Percentiles rank a stretch among this genome's conserved stretches.
Evolutionary conservation across 2,113 vertebrate species (phyloP).

Genomic region (Thinocorus orbignyianus): DNA sequence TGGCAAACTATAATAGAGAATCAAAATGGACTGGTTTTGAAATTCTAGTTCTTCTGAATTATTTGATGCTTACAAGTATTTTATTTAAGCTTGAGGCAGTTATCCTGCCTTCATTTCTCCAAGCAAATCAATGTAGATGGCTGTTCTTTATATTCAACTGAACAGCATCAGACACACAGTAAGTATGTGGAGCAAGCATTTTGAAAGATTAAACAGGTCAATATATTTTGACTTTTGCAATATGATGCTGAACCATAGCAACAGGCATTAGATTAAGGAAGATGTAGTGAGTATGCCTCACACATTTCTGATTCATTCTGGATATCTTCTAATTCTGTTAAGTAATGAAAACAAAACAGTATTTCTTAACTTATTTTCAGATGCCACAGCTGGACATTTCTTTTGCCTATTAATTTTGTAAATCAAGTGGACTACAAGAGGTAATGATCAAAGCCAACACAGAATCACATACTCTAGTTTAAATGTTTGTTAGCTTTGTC

Average conservation of each 20-base stretch:
- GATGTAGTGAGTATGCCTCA: not conserved
- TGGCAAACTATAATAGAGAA: not conserved
- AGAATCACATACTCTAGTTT: not conserved
- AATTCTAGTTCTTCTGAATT: not conserved
- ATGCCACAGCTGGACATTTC: not conserved
- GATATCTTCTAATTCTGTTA: not conserved
- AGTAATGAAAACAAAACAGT: not conserved
- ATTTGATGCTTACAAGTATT: not conserved
- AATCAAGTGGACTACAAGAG: not conserved
- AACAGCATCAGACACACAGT: not conserved
- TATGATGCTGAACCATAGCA: not conserved
- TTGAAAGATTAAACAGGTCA: not conserved
- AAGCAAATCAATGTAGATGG: not conserved
- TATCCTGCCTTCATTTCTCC: not conserved
- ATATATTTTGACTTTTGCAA: not conserved
- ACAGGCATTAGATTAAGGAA: not conserved
- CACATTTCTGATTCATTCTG: not conserved
- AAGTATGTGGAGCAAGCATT: not conserved
- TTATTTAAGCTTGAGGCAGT: not conserved
- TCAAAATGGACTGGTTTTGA: not conserved
- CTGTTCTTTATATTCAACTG: not conserved
- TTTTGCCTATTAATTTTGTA: not conserved
- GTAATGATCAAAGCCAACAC: not conserved
- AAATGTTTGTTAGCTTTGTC: constrained; percentile 16
- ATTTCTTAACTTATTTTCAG: constrained; percentile 3